Percentiles rank a stretch among this genome's conserved stretches.
phyloP scores from a whole-genome alignment of 2,888 invertebrate genomes.

The Dendrolimus houi region DNA sequence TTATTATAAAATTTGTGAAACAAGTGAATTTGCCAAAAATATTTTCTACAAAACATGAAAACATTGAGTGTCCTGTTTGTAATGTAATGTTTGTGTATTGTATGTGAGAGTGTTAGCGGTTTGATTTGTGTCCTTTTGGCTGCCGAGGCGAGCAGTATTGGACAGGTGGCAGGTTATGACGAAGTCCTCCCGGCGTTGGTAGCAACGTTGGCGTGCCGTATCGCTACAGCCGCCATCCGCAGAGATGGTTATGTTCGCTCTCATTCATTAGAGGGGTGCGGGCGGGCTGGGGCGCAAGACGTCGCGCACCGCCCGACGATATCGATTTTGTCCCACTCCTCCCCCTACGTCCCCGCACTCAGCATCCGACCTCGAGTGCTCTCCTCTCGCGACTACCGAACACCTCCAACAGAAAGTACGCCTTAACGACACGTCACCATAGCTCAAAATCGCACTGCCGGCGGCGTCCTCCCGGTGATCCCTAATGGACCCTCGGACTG shows the following conservation, averaged over 20 bases:
- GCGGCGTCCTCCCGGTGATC: conserved; percentile 45
- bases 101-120: conserved; percentile 6
- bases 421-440: conserved; percentile 66
- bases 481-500: conserved; percentile 66
- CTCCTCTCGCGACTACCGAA: conserved; percentile 72
- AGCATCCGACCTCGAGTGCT: conserved; percentile 76
- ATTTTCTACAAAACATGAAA: too few species aligned
- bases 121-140: conserved; percentile 39
- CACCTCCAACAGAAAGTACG: conserved; percentile 71
- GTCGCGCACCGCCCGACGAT: conserved; percentile 74
- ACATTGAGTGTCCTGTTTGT: background rate
- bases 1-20: background rate
- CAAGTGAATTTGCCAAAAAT: too few species aligned
- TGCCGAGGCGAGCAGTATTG: conserved; percentile 42
- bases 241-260: conserved; percentile 72
- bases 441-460: conserved; percentile 62
- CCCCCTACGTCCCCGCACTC: conserved; percentile 56
- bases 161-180: conserved; percentile 33
- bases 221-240: conserved; percentile 62
- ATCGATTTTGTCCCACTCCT: conserved; percentile 72
- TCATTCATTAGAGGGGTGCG: conserved; percentile 70
- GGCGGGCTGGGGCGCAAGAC: conserved; percentile 61
- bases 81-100: too few species aligned
- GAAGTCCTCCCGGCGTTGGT: conserved; percentile 35
- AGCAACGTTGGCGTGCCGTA: conserved; percentile 44